Conservation (phyloP, 2,797 vertebrate genomes). For the Parauchenoglanis ngamensis region DNA sequence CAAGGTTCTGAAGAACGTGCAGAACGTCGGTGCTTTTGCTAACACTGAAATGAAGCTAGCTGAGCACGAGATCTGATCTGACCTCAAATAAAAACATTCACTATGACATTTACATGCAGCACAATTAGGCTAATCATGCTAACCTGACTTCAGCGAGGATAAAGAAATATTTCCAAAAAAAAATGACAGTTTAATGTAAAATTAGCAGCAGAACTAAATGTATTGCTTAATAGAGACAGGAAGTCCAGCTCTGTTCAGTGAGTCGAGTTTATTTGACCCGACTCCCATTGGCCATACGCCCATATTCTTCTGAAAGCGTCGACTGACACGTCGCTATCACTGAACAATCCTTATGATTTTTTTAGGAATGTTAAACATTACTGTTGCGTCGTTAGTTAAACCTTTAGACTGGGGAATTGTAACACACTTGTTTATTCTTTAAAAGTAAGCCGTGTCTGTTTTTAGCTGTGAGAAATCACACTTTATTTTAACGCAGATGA, state of each 20-base stretch:
- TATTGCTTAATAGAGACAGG: too few relatives aligned
- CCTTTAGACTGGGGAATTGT: neutral
- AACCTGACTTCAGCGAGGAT: neutral
- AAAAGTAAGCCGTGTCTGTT: neutral
- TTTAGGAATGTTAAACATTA: neutral
- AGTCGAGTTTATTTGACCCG: neutral
- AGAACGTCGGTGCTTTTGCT: neutral
- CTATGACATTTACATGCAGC: neutral
- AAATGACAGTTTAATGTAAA: neutral
- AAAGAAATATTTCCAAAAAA: neutral
- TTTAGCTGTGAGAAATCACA: neutral
- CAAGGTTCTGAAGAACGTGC: neutral
- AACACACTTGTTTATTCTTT: neutral
- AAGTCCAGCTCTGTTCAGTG: neutral
- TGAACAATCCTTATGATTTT: too few relatives aligned
- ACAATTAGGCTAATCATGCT: neutral
- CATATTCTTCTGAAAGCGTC: too few relatives aligned
- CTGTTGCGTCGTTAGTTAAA: neutral
- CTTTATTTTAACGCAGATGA: neutral
- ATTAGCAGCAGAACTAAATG: too few relatives aligned
- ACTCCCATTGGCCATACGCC: neutral
- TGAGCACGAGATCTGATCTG: neutral
- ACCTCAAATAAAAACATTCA: neutral
- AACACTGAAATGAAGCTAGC: neutral
- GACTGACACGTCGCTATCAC: too few relatives aligned